Base-by-base conservation (phyloP, 1,140 invertebrate species). In the Drosophila subpulchrella region DNA sequence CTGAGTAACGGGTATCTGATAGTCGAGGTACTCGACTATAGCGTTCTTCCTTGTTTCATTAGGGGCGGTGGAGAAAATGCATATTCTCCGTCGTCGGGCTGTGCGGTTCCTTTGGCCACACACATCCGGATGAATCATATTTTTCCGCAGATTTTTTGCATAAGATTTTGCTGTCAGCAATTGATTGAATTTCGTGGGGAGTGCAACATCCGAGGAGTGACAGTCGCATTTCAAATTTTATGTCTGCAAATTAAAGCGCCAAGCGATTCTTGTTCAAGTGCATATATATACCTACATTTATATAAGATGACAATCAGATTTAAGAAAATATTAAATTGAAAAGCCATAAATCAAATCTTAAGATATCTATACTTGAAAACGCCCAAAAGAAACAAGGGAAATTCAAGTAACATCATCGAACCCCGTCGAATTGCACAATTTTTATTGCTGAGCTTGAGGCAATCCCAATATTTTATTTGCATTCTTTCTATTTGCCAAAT, bases 81-180 rank as follows among this genome's bases (percentile, higher is more conserved):
- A 44, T 34, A 70, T 44, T 41, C 65, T 55, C 61, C 66, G 66
- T 38, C 66, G 66, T 65, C 38, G 38, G 30, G 30, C 24, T n/a
- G 51, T 70, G 67, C 67, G 67, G 48, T 70, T 71, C 42, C 63
- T 57, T 48, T 70, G 38, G 30, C 36, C 61, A 66, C 17, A 27
- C 44, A 10, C 34, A 20, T 39, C 24, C 60, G 30, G 38, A 71
- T 58, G 51, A 41, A 71, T 71, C 68, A 71, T 71, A 66, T 54
- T 68, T 68, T 38, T 17, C n/a, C 44, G 20, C 32, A 13, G 32
- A 27, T 62, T 41, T 41, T 57, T 30, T 57, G 39, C 39, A 3
- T 46, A 48, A 27, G 67, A 65, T 66, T 60, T 36, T 70, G 67
- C 65, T 63, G 67, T 71, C 67, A 30, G 67, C 42, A 70, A 71